Evolutionary conservation across 2,888 invertebrate species (phyloP), one percentile per base, ranked within the genome.

Genomic region (Julus scanicus): DNA sequence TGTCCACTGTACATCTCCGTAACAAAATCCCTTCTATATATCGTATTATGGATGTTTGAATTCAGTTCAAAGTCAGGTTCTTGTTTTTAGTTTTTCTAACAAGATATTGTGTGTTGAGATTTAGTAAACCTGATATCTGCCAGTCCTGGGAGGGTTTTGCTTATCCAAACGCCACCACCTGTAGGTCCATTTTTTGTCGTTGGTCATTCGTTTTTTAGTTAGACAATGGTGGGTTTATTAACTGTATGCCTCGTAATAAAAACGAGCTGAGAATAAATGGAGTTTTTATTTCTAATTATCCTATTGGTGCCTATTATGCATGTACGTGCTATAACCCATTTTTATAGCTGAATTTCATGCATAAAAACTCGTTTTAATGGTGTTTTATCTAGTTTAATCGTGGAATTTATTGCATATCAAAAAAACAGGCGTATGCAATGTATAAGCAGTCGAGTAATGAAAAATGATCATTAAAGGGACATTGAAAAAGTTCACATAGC

Each of bases 291-390:
- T 63, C 63, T 63, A 63, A 63, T 63, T 63, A 20, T 20, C 63
- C 63, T 63, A 20, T 63, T 63, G 4, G 63, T 63, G 20, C 63
- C 2, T n/a, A 20, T 63, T n/a, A 63, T n/a, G 63, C 63, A 63
- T 20, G 1, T 63, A 63, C 71, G 29, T 71, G 29, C 3, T 71
- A 29, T 71, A 29, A 71, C 29, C 71, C 71, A 71, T 71, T 71
- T 71, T 71, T 63, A 63, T 29, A 29, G 29, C 71, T 29, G 20
- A 71, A 71, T 71, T 29, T 71, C 71, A 71, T 71, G 71, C 71
- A 71, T 71, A 71, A 71, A 71, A 71, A 71, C 29, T 71, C 20
- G 29, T 71, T 71, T 71, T 71, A 71, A 71, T 71, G 71, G 71
- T 29, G 29, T 29, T 71, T 71, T 71, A 71, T 71, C 71, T 71